Evolutionary conservation across 1,140 invertebrate genomes (phyloP), one percentile per base, ranked within the genome.

Genomic region (Drosophila pallidifrons): DNA sequence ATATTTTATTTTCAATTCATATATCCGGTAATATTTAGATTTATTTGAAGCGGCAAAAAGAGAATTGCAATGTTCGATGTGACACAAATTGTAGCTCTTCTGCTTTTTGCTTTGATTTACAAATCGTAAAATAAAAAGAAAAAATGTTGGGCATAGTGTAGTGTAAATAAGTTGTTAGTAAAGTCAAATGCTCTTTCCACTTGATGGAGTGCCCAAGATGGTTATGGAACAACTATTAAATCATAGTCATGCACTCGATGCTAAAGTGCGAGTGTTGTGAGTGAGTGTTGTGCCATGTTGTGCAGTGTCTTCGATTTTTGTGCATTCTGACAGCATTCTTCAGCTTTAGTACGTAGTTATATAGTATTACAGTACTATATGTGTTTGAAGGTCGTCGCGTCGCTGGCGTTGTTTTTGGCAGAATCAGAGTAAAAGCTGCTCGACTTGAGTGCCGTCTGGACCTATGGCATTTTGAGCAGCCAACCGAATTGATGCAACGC

Each of bases 341-440:
- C 52, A 57, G 77, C 58, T 43, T 25, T 3, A 20, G 25, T 25
- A 30, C 35, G 2, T 5, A 32, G 32, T 32, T 25, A 25, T 25
- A 25, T 25, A 25, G 20, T 25, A 25, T 25, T 25, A 3, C 32
- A 32, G 32, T 38, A 10, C 8, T 38, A 20, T 5, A 43, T 6
- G 8, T 25, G 10, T 30, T 65, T 54, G 85, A 89, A 89, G 83
- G 83, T 81, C 85, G 73, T 58, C 32, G 54, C 85, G 73, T 58
- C 32, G 60, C 55, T 80, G 76, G 61, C 68, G 20, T 25, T 25
- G 20, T 73, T 68, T 68, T 88, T 82, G 80, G 80, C 83, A 80
- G 83, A 88, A 88, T 89, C 83, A 82, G 83, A 83, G 83, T 89
- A 88, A 88, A 88, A 88, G 83, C 82, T 73, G 80, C 57, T 88